A percentile compares a stretch with the other conserved stretches of the same genome.
phyloP scores from a whole-genome alignment of 2,888 invertebrate species.

The Erynnis tages region DNA sequence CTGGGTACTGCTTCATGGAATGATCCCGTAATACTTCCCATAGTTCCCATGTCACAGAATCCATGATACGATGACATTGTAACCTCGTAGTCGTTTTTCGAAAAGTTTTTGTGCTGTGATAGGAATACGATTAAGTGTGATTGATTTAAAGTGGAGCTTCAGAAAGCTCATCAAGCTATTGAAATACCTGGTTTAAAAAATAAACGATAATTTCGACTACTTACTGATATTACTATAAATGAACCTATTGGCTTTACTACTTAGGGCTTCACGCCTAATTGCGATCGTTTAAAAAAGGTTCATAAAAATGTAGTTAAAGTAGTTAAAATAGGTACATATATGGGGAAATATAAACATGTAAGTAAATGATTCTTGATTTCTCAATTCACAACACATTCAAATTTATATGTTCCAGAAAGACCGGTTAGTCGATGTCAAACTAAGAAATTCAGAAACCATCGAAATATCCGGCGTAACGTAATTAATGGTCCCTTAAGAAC shows the following conservation, averaged over 20 bases:
- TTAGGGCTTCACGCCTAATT: no score
- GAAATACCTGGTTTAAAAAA: no score
- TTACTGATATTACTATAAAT: no score
- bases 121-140: no score
- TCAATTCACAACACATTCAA: constrained; percentile 11
- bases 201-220: no score
- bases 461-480: constrained; percentile 9
- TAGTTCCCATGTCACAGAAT: not conserved
- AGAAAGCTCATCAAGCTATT: no score
- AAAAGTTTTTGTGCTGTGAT: not conserved
- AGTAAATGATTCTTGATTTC: not conserved
- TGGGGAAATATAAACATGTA: no score
- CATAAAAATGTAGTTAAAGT: no score
- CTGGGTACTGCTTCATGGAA: constrained; percentile 4
- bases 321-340: not conserved
- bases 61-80: not conserved
- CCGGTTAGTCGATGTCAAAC: constrained; percentile 1
- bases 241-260: no score
- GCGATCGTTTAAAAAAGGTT: no score
- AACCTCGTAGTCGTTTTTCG: not conserved
- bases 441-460: constrained; percentile 1
- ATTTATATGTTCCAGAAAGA: not conserved
- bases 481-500: not conserved
- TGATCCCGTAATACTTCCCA: constrained; percentile 11
- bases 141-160: no score